Conservation (phyloP, 2,888 invertebrate species). For the Stomorhina lunata region DNA sequence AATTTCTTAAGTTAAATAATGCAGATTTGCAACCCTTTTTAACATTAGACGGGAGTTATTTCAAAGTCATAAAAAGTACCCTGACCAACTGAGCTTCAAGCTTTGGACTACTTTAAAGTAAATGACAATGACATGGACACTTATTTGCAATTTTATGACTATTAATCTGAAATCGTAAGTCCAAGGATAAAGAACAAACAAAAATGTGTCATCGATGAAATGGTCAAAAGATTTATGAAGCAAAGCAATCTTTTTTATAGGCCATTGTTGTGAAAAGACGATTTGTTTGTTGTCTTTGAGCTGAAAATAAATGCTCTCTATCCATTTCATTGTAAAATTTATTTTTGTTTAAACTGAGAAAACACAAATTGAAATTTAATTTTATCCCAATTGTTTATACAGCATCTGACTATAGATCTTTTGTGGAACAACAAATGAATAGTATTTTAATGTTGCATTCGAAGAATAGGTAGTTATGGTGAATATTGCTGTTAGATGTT, state of each 20-base stretch:
- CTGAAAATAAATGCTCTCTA: no score
- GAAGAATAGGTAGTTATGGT: conserved; percentile 10
- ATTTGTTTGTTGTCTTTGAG: conserved; percentile 9
- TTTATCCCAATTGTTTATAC: conserved; percentile 52
- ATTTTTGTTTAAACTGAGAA: conserved; percentile 29
- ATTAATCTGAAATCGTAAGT: not conserved
- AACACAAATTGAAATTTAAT: conserved; percentile 59
- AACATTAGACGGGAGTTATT: no score
- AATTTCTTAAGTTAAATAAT: no score
- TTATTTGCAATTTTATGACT: no score
- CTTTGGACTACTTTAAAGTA: no score
- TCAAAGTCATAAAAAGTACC: no score
- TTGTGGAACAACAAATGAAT: conserved; percentile 16
- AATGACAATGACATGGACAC: no score
- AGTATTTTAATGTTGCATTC: conserved; percentile 9
- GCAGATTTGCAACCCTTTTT: no score
- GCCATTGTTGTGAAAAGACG: conserved; percentile 48
- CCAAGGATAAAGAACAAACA: not conserved
- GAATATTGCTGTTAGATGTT: conserved; percentile 22
- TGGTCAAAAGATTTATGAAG: not conserved
- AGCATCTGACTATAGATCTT: conserved; percentile 34
- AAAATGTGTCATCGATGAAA: conserved; percentile 14
- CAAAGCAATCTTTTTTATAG: conserved; percentile 51
- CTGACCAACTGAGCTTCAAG: no score
- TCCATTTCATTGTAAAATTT: conserved; percentile 35